A percentile compares a stretch with the other conserved stretches of the same genome.
Evolutionary conservation across 2,888 invertebrate genomes (phyloP).

Genomic region (Hypercompe scribonia): DNA sequence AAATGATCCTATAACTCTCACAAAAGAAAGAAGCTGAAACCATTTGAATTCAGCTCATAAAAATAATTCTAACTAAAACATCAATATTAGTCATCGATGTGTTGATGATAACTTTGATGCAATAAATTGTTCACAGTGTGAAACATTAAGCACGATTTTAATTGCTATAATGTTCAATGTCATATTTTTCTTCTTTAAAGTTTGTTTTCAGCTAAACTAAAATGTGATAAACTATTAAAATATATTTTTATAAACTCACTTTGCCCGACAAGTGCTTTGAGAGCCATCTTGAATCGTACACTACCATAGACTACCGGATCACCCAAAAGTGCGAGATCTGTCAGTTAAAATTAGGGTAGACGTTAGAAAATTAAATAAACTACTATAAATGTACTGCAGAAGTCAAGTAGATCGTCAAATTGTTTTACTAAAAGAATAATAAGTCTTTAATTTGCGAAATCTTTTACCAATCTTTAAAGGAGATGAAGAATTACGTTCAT

Average conservation of each 20-base stretch:
- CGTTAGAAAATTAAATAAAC: background rate
- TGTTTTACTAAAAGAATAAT: background rate
- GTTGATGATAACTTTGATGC: conserved; percentile 36
- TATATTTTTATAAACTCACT: conserved; percentile 88
- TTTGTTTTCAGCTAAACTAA: background rate
- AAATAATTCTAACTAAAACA: conserved; percentile 34
- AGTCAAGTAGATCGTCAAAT: background rate
- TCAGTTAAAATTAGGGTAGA: background rate
- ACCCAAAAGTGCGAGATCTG: background rate
- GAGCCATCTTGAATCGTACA: conserved; percentile 90
- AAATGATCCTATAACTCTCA: background rate
- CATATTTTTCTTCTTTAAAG: background rate
- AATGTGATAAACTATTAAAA: conserved; percentile 22
- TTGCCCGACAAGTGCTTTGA: conserved; percentile 94
- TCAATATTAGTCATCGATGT: conserved; percentile 66
- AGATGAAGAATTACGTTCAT: background rate
- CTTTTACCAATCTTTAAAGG: no score
- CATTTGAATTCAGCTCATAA: conserved; percentile 1
- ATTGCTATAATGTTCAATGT: background rate
- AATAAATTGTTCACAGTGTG: conserved; percentile 18
- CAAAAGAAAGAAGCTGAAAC: background rate
- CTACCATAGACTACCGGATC: conserved; percentile 49
- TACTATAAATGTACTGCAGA: background rate
- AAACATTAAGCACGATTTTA: background rate
- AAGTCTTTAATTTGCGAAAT: background rate